Percentiles rank a stretch among this genome's conserved stretches.
Evolutionary conservation across 1,140 invertebrate species (phyloP).

Genomic region (Brachionus paranguensis): DNA sequence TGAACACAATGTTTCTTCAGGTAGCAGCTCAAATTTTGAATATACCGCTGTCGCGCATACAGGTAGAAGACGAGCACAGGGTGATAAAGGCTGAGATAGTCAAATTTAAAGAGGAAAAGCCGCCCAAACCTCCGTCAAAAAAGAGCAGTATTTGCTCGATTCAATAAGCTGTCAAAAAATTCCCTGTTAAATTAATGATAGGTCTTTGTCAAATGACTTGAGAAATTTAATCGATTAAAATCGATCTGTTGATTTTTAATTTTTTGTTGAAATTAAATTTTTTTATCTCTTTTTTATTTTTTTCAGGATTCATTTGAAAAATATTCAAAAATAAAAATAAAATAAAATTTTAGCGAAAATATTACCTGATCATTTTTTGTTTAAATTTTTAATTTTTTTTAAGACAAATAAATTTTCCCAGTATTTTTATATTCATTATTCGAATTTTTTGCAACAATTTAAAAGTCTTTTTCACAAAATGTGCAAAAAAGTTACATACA

Average conservation of each 20-base stretch:
- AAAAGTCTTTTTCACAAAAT: too few species aligned
- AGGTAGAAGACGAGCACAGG: conserved; percentile 64
- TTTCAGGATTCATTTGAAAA: background rate
- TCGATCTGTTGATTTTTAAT: background rate
- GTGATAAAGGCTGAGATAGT: conserved; percentile 65
- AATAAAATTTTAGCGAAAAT: too few species aligned
- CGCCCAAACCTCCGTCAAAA: background rate
- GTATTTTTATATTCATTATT: too few species aligned
- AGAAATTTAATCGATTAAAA: background rate
- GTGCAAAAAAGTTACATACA: too few species aligned
- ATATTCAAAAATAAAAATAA: background rate
- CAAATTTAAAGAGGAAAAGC: conserved; percentile 8
- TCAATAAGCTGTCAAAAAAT: background rate
- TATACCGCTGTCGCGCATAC: conserved; percentile 62
- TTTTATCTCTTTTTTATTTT: background rate
- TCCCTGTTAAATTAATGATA: background rate
- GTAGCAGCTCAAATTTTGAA: conserved; percentile 65
- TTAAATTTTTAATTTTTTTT: too few species aligned
- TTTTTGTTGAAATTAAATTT: background rate
- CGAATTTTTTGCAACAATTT: too few species aligned
- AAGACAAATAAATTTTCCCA: too few species aligned
- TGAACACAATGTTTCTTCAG: conserved; percentile 61
- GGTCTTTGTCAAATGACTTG: background rate
- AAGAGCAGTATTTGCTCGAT: conserved; percentile 21
- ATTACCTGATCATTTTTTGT: too few species aligned